Evolutionary conservation across 2,113 vertebrate species (phyloP).

Genomic region (Paraplagusia blochii): DNA sequence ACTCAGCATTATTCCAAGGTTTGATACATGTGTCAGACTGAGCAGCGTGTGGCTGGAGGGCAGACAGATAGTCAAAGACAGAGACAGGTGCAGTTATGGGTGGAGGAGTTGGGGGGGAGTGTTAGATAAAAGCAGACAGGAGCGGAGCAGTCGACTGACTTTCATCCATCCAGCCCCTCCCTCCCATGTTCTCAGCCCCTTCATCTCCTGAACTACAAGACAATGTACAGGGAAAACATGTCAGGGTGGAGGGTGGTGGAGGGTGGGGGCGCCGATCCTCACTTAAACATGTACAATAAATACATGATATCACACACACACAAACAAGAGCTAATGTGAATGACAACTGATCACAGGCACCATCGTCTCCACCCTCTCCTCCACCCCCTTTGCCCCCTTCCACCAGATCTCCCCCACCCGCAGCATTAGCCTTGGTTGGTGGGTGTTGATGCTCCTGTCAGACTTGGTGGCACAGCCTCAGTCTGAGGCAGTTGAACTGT

Average conservation of each 20-base stretch:
- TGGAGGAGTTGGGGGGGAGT: conserved; percentile 11
- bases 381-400: conserved; percentile 64
- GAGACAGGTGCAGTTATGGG: conserved; percentile 55
- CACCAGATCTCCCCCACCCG: conserved; percentile 73
- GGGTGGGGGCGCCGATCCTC: conserved; percentile 69
- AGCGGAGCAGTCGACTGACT: conserved; percentile 58
- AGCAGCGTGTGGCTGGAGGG: conserved; percentile 63
- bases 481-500: conserved; percentile 76
- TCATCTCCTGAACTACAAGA: conserved; percentile 74
- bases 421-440: conserved; percentile 70
- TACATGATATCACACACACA: conserved; percentile 34
- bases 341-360: conserved; percentile 74
- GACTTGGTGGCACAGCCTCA: conserved; percentile 66
- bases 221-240: conserved; percentile 67
- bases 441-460: conserved; percentile 67
- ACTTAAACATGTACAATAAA: conserved; percentile 63
- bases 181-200: conserved; percentile 49
- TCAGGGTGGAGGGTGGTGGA: conserved; percentile 68
- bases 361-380: conserved; percentile 25
- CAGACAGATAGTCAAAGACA: conserved; percentile 59
- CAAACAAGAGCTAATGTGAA: conserved; percentile 51
- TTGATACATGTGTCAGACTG: conserved; percentile 73
- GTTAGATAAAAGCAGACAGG: conserved; percentile 59
- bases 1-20: no score
- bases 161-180: conserved; percentile 44